phyloP scores from a whole-genome alignment of 2,113 vertebrate species.

The Acanthisitta chloris region DNA sequence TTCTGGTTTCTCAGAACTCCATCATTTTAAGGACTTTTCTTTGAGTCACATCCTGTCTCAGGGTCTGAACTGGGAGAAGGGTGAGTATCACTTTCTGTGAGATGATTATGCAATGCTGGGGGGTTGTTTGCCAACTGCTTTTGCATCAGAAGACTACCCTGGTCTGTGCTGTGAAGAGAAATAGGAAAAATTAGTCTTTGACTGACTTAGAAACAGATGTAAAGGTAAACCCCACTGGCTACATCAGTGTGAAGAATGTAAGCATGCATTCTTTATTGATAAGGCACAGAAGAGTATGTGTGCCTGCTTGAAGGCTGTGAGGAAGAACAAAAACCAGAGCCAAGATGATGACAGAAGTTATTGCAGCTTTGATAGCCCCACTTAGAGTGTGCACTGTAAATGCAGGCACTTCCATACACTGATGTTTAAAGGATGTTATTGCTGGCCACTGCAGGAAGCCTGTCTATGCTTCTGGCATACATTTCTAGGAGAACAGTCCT shows the following conservation, averaged over 20 bases:
- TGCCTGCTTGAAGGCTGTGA: not conserved
- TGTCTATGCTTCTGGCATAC: not conserved
- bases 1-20: not conserved
- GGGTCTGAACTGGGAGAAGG: not conserved
- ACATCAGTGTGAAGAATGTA: not conserved
- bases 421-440: not conserved
- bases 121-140: not conserved
- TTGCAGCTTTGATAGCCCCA: conserved; percentile 26
- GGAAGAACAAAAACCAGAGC: conserved; percentile 44
- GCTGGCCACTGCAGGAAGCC: not conserved
- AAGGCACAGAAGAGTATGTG: not conserved
- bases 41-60: not conserved
- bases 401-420: not conserved
- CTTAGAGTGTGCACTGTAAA: conserved; percentile 17
- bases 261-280: not conserved
- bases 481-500: not conserved
- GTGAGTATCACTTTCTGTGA: not conserved
- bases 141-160: not conserved
- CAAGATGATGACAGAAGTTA: conserved; percentile 57
- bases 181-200: not conserved
- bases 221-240: not conserved
- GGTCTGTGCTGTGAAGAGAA: not conserved
- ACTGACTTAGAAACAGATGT: not conserved
- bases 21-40: not conserved
- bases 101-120: not conserved